Evolutionary conservation across 2,113 vertebrate genomes (phyloP).

Genomic region (Setophaga petechia): DNA sequence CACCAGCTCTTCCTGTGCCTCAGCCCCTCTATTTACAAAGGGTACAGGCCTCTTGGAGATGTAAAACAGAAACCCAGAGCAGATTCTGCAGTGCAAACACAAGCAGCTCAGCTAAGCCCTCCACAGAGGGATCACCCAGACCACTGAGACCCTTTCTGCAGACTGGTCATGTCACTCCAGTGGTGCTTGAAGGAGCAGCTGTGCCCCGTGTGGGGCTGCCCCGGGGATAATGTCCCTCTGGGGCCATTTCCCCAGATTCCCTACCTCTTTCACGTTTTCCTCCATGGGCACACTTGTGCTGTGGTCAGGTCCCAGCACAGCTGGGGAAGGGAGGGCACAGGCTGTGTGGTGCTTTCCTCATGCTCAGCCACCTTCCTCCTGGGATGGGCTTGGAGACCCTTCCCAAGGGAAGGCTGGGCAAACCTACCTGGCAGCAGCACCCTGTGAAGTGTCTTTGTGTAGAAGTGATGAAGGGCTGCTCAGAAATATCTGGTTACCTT

Average conservation of each 20-base stretch:
- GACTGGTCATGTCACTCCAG: not conserved
- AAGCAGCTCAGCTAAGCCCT: not conserved
- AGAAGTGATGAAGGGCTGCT: not conserved
- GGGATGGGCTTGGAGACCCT: rapidly evolving
- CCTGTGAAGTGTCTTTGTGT: not conserved
- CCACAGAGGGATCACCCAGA: not conserved
- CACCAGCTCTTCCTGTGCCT: slow-evolving; percentile 14
- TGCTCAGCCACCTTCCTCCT: not conserved
- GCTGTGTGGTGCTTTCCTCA: not conserved
- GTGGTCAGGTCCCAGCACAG: not conserved
- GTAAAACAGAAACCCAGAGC: slow-evolving; percentile 22
- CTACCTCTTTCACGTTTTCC: not conserved
- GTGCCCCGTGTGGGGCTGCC: not conserved
- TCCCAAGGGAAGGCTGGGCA: not conserved
- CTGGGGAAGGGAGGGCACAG: not conserved
- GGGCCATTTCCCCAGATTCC: not conserved
- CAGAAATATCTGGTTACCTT: not conserved
- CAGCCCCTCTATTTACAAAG: slow-evolving; percentile 7
- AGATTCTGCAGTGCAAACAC: not conserved
- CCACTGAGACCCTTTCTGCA: not conserved
- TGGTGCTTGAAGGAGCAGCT: not conserved
- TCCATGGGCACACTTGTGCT: not conserved
- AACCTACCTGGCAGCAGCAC: not conserved
- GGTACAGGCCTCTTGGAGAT: not conserved
- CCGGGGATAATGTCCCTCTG: not conserved